Percentiles rank a stretch among this genome's conserved stretches.
These are phyloP conservation scores for Nycticryphes semicollaris DNA, from an alignment of 2,113 vertebrate species.

Conservation along the genomic window DNA sequence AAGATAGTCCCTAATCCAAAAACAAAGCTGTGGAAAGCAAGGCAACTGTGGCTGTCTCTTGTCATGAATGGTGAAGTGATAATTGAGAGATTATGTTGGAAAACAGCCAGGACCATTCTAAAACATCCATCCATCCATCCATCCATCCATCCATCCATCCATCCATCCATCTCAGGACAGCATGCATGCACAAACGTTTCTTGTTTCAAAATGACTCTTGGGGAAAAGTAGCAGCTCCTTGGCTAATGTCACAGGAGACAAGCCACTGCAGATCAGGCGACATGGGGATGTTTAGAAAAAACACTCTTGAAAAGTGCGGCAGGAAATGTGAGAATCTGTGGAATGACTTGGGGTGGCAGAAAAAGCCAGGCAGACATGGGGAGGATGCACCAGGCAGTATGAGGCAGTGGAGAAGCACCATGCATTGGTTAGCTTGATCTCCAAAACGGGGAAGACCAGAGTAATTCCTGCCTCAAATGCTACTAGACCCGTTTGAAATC, in stretches of 20 bases:
- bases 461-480: background rate
- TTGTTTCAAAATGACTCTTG: background rate
- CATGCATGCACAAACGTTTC: background rate
- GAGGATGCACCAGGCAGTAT: background rate
- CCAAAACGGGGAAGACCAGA: background rate
- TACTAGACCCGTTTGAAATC: background rate
- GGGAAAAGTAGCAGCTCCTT: background rate
- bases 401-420: background rate
- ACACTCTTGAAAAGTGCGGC: background rate
- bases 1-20: background rate
- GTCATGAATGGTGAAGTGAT: background rate
- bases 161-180: background rate
- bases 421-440: background rate
- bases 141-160: background rate
- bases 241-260: background rate
- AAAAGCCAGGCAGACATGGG: background rate
- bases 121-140: background rate
- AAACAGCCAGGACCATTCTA: background rate
- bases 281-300: background rate
- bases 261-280: background rate
- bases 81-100: background rate
- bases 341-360: background rate
- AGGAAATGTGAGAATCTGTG: background rate
- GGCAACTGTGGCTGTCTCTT: background rate
- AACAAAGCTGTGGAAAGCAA: accelerated